phyloP scores from a whole-genome alignment of 1,140 invertebrate genomes.

The Drosophila trapezifrons region DNA sequence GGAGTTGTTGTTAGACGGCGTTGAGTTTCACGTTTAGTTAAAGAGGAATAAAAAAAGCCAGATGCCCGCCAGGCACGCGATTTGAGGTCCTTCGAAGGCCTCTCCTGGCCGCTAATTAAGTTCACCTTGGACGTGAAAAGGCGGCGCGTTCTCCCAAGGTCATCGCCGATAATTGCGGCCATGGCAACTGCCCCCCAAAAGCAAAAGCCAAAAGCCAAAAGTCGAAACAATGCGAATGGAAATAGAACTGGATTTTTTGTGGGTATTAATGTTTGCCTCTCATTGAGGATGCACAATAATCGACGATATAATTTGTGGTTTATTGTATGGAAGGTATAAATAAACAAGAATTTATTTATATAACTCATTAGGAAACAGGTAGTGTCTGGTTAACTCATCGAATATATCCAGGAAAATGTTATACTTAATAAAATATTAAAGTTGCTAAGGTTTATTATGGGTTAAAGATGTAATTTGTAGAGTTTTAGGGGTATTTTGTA shows the following conservation, averaged over 20 bases:
- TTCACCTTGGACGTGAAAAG: conserved; percentile 58
- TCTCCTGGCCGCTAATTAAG: conserved; percentile 66
- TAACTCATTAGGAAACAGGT: not conserved
- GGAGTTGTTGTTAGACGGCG: conserved; percentile 26
- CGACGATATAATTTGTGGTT: not conserved
- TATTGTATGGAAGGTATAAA: not conserved
- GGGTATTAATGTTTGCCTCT: conserved; percentile 15
- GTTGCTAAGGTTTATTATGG: too few relatives aligned
- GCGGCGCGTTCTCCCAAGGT: conserved; percentile 64
- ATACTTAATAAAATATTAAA: not conserved
- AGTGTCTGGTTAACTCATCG: too few relatives aligned
- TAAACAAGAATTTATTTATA: not conserved
- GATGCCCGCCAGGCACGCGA: conserved; percentile 61
- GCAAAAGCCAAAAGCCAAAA: conserved; percentile 47
- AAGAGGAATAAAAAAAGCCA: conserved; percentile 10
- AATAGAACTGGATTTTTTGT: conserved; percentile 6
- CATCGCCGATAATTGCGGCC: conserved; percentile 61
- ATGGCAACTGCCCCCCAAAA: conserved; percentile 40
- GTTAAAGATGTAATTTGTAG: too few relatives aligned
- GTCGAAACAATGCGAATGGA: conserved; percentile 34
- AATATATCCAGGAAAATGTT: not conserved
- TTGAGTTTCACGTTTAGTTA: conserved; percentile 39
- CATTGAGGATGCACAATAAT: conserved; percentile 16
- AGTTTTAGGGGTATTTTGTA: too few relatives aligned
- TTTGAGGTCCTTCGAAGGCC: conserved; percentile 52